Evolutionary conservation across 2,113 vertebrate genomes (phyloP).

Genomic region (human (Homo sapiens)): GRCh38 chr18:9117501-9118000

Average conservation of each 20-base stretch:
- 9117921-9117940: neutral
- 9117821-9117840: slow-evolving; percentile 82
- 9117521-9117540: neutral
- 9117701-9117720: neutral
- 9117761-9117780: slow-evolving; percentile 33
- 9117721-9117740: slow-evolving; percentile 39
- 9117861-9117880: slow-evolving; percentile 85
- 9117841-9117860: slow-evolving; percentile 89
- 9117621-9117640: neutral
- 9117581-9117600: neutral
- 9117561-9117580: neutral
- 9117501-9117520: slow-evolving; percentile 8
- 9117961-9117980: neutral
- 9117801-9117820: slow-evolving; percentile 29
- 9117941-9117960: neutral
- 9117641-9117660: neutral
- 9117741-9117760: slow-evolving; percentile 42
- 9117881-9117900: slow-evolving; percentile 93
- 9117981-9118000: neutral
- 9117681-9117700: neutral
- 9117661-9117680: neutral
- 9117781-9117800: slow-evolving; percentile 43
- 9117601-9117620: neutral
- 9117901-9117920: slow-evolving; percentile 88
- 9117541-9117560: neutral